Conservation (phyloP, 2,797 vertebrate genomes). For the Hylomyscus alleni region DNA sequence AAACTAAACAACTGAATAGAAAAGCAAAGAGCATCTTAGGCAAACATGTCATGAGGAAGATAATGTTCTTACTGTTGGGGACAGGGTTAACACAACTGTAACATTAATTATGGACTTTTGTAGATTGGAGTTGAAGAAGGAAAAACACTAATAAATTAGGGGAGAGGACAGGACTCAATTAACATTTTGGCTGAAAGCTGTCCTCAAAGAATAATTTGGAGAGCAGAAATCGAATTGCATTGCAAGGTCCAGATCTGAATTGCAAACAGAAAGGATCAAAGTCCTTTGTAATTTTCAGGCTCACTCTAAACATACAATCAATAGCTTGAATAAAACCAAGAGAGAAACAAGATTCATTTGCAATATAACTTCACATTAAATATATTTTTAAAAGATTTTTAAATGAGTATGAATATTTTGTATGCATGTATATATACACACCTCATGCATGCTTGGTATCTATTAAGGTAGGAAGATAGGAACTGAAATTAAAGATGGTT, state of each 20-base stretch:
- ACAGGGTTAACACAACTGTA: neutral
- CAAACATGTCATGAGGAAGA: neutral
- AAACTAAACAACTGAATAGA: neutral
- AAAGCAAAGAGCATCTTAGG: neutral
- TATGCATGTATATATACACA: neutral
- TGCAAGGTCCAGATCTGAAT: conserved; percentile 34
- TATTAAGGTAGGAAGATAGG: neutral
- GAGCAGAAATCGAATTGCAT: neutral
- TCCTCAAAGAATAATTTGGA: conserved; percentile 46
- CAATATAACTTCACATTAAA: neutral
- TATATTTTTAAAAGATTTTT: neutral
- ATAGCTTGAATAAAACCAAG: conserved; percentile 21
- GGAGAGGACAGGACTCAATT: neutral
- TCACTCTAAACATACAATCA: conserved; percentile 52
- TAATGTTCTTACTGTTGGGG: neutral
- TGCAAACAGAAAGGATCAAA: conserved; percentile 55
- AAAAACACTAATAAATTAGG: conserved; percentile 20
- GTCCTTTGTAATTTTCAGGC: conserved; percentile 46
- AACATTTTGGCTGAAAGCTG: conserved; percentile 18
- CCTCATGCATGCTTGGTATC: neutral
- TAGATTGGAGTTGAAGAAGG: neutral
- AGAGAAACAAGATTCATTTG: conserved; percentile 48
- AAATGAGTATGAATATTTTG: neutral
- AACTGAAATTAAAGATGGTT: neutral
- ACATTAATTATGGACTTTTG: conserved; percentile 16